Evolutionary conservation across 2,888 invertebrate species (phyloP).

Genomic region (Proisotoma minuta): DNA sequence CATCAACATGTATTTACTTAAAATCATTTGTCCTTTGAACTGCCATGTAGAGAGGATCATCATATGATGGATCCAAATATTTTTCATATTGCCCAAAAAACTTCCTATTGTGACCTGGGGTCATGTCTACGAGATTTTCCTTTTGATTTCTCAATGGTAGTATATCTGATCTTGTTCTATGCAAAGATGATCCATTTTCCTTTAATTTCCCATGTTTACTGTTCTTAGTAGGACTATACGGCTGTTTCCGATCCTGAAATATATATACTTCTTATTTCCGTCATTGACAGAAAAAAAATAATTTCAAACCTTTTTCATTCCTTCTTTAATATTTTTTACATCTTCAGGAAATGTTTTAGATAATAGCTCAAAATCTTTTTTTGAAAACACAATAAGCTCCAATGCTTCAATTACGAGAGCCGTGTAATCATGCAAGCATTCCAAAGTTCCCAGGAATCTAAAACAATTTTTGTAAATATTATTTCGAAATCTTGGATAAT

Average conservation of each 20-base stretch:
- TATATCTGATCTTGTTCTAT: not conserved
- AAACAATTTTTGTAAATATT: not conserved
- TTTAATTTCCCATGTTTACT: not conserved
- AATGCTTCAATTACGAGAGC: not conserved
- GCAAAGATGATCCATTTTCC: not conserved
- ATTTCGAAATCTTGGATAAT: too few relatives aligned
- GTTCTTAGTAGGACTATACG: not conserved
- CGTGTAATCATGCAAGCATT: not conserved
- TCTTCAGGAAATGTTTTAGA: not conserved
- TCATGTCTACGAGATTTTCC: not conserved
- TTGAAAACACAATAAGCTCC: not conserved
- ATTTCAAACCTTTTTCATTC: not conserved
- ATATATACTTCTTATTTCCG: not conserved
- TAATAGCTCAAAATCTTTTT: not conserved
- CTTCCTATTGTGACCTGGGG: not conserved
- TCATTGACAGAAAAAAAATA: too few relatives aligned
- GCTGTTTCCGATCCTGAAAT: not conserved
- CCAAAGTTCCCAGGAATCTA: not conserved
- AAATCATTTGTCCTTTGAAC: not conserved
- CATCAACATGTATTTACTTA: not conserved
- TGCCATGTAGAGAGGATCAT: not conserved
- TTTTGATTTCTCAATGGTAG: not conserved
- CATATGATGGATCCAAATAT: not conserved
- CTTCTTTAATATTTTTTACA: not conserved
- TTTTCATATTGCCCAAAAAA: not conserved